A percentile compares a stretch with the other conserved stretches of the same genome.
Conservation (phyloP, 1,140 invertebrate species). For the Lithobius niger region DNA sequence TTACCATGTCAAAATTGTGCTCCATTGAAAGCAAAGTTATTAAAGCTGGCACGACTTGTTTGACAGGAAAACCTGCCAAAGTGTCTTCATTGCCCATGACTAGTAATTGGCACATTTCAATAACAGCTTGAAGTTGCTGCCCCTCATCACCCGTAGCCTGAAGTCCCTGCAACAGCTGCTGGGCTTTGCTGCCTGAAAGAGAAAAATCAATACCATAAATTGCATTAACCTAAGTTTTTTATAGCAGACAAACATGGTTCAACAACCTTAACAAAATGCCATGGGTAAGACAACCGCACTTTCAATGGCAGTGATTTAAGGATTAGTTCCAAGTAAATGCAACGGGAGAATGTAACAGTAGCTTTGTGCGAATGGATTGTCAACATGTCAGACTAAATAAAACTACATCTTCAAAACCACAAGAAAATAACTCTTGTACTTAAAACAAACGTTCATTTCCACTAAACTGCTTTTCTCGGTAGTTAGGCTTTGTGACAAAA, state of each 20-base stretch:
- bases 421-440: no score
- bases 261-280: neutral
- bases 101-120: constrained; percentile 96
- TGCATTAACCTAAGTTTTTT: no score
- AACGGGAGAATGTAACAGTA: no score
- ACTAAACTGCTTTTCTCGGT: no score
- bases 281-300: neutral
- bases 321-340: neutral
- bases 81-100: constrained; percentile 99
- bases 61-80: constrained; percentile 91
- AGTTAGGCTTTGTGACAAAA: no score
- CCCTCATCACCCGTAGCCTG: constrained; percentile 91
- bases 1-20: constrained; percentile 95
- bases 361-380: no score
- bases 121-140: constrained; percentile 90
- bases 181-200: constrained; percentile 70
- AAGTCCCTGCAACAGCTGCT: constrained; percentile 81
- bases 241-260: no score
- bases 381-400: no score
- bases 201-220: constrained; percentile 22
- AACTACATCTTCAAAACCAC: no score
- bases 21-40: constrained; percentile 77
- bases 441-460: no score
- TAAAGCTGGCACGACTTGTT: constrained; percentile 91
- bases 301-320: neutral